Evolutionary conservation across 1,140 invertebrate genomes (phyloP).

Genomic region (Bombus confusus): DNA sequence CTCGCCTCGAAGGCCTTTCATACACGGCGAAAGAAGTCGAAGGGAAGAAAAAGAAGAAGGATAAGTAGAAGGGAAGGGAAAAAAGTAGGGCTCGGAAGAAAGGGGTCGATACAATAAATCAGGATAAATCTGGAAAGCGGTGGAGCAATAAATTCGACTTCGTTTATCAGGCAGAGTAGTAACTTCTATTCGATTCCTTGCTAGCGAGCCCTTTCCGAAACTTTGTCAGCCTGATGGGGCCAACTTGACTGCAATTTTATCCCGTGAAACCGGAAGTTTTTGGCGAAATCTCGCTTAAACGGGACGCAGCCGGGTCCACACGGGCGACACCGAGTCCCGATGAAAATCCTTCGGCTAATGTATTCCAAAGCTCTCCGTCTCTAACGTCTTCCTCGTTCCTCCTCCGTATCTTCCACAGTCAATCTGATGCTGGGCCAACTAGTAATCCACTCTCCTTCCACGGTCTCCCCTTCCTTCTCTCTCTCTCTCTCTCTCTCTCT

Average conservation of each 20-base stretch:
- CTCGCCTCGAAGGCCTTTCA: slow-evolving; percentile 14
- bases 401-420: not conserved
- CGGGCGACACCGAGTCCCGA: slow-evolving; percentile 42
- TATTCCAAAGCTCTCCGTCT: slow-evolving; percentile 49
- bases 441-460: slow-evolving; percentile 12
- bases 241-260: slow-evolving; percentile 41
- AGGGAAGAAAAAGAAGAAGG: too few species aligned
- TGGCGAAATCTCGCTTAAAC: slow-evolving; percentile 34
- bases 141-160: slow-evolving; percentile 51
- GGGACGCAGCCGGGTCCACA: not conserved
- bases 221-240: slow-evolving; percentile 33
- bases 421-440: slow-evolving; percentile 13
- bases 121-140: slow-evolving; percentile 44
- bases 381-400: not conserved
- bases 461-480: not conserved
- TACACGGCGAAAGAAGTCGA: not conserved
- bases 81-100: not conserved
- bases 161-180: slow-evolving; percentile 48
- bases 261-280: slow-evolving; percentile 45
- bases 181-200: slow-evolving; percentile 50
- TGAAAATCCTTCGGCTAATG: slow-evolving; percentile 68
- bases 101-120: slow-evolving; percentile 45
- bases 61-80: not conserved
- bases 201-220: slow-evolving; percentile 36
- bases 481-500: not conserved